Evolutionary conservation across 37 sponge, comb jelly and placozoan genomes (phyloP).

Genomic region (Aplysina aerophoba): DNA sequence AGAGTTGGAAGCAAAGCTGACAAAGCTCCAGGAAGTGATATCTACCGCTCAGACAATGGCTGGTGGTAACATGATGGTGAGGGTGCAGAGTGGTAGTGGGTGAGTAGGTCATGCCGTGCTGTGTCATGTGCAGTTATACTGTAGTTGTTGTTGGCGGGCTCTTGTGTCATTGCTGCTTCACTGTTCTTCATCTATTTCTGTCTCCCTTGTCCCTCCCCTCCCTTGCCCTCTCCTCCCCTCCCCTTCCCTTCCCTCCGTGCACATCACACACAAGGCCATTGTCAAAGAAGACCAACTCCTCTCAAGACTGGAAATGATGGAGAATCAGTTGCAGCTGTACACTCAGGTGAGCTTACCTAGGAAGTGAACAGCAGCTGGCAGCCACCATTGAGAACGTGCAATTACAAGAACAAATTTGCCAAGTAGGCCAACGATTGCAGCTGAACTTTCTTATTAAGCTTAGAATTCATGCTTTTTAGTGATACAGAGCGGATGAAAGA

Average conservation of each 20-base stretch:
- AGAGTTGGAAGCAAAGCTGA: slow-evolving; percentile 79
- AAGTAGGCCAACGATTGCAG: too few relatives aligned
- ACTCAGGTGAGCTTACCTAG: slow-evolving; percentile 52
- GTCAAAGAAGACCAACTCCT: slow-evolving; percentile 95
- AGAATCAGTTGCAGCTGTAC: slow-evolving; percentile 91
- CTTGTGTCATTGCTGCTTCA: too few relatives aligned
- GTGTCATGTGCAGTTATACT: neutral
- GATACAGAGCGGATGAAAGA: too few relatives aligned
- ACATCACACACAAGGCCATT: slow-evolving; percentile 54
- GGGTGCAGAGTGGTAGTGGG: too few relatives aligned
- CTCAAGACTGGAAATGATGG: slow-evolving; percentile 92
- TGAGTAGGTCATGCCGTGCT: neutral
- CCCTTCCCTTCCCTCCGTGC: neutral
- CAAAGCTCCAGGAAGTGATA: slow-evolving; percentile 73
- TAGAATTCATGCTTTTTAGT: too few relatives aligned
- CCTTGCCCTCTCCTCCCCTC: neutral
- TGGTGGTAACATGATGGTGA: slow-evolving; percentile 72
- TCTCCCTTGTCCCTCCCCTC: neutral
- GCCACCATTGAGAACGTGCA: neutral
- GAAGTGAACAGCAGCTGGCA: neutral
- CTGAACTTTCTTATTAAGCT: too few relatives aligned
- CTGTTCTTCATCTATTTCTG: neutral
- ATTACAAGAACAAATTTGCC: too few relatives aligned
- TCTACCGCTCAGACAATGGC: slow-evolving; percentile 52
- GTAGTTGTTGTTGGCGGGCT: too few relatives aligned